Base-by-base conservation (phyloP, 2,888 invertebrate species). In the Caradrina clavipalpis region DNA sequence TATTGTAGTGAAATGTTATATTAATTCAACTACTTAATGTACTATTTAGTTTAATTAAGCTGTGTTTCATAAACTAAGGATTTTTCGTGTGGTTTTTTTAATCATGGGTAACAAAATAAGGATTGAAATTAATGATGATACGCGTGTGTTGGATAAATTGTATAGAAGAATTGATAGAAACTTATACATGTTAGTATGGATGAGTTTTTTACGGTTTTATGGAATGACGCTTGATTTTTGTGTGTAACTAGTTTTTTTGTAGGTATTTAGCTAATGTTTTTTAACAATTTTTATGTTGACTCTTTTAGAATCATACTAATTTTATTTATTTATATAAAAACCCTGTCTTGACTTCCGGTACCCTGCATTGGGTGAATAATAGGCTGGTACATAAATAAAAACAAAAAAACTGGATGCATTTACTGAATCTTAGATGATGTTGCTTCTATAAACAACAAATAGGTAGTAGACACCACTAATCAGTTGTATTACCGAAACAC, bases 1-100 rank as follows among this genome's bases (percentile, higher is more conserved):
- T 86, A 85, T 84, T 63, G 68, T 81, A 82, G 81, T 58, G 56
- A 71, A 74, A 76, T 76, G 78, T 79, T 78, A 47, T 56, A 82
- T 73, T 77, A 77, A 80, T 72, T 49, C 59, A 50, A 56, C 57
- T 65, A 69, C 22, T 70, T 47, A 35, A 58, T 42, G 7, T 54
- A 54, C 11, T 65, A 56, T 59, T 51, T 65, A 65, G 47, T 50
- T 47, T 58, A 6, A n/a, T 45, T 49, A 3, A 60, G 58, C 53
- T 60, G 62, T 65, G 61, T 73, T 73, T 66, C 78, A 57, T 78
- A 54, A 60, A 56, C 50, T 53, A 15, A 42, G 0, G 17, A 11
- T 21, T n/a, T 39, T n/a, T 39, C 26, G 13, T 26, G 5, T 39
- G 17, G 15, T 42, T 45, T 45, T 71, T 19, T 49, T 0, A 39